A percentile compares a stretch with the other conserved stretches of the same genome.
These are phyloP conservation scores for Cactoblastis cactorum DNA, from an alignment of 2,888 invertebrate genomes.

Conservation along the genomic window DNA sequence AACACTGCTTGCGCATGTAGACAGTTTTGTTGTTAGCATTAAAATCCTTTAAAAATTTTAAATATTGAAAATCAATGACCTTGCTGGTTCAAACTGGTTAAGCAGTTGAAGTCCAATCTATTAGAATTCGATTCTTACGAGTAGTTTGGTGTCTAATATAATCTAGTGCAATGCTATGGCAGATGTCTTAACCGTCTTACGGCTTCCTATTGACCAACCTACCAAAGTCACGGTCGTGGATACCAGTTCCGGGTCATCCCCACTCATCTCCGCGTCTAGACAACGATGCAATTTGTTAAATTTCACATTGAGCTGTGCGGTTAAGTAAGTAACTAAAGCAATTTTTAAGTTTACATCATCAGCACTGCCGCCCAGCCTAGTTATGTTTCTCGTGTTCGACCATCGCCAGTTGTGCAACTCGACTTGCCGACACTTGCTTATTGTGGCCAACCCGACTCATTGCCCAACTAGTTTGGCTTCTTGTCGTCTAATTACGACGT, in stretches of 20 bases:
- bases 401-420: conserved; percentile 72
- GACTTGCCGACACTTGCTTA: conserved; percentile 74
- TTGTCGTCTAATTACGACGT: conserved; percentile 68
- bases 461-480: conserved; percentile 71
- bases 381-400: conserved; percentile 77
- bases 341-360: conserved; percentile 79
- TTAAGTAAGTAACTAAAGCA: conserved; percentile 77
- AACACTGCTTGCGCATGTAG: neutral
- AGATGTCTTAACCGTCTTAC: conserved; percentile 2
- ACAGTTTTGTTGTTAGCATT: conserved; percentile 13
- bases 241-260: conserved; percentile 67
- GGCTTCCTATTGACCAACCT: conserved; percentile 22
- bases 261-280: conserved; percentile 43
- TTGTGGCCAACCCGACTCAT: conserved; percentile 67
- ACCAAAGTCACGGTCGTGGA: conserved; percentile 53
- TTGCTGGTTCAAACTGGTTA: conserved; percentile 65
- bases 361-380: conserved; percentile 70
- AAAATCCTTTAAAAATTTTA: neutral
- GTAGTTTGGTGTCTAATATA: conserved; percentile 25
- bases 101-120: conserved; percentile 58
- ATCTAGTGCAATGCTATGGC: neutral
- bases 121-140: conserved; percentile 38
- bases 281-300: conserved; percentile 56
- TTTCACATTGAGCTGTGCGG: conserved; percentile 66
- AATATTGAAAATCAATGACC: conserved; percentile 52